A percentile compares a stretch with the other conserved stretches of the same genome.
These are phyloP conservation scores for Desmodus rotundus DNA, from an alignment of 2,113 vertebrate species.

Conservation along the genomic window DNA sequence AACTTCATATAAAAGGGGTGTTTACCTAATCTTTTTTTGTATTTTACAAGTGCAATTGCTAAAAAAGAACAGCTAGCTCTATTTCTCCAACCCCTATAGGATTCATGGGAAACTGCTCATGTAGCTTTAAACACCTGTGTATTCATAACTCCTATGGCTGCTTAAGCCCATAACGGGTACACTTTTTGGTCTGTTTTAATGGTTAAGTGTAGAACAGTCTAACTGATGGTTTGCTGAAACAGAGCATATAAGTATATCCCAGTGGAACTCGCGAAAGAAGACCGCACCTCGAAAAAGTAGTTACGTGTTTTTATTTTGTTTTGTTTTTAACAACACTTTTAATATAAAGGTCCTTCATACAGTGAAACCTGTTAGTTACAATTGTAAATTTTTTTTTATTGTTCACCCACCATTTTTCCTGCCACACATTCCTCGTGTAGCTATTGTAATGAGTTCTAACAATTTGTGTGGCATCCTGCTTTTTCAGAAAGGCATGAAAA, in stretches of 20 bases:
- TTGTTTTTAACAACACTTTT: neutral
- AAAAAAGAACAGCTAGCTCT: slow-evolving; percentile 41
- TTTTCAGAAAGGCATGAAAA: neutral
- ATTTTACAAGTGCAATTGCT: slow-evolving; percentile 72
- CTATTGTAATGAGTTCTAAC: neutral
- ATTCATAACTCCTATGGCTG: slow-evolving; percentile 57
- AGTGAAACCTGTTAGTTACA: neutral
- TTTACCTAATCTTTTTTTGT: slow-evolving; percentile 64
- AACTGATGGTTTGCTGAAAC: slow-evolving; percentile 42
- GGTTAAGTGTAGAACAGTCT: slow-evolving; percentile 26
- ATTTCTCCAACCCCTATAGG: slow-evolving; percentile 59
- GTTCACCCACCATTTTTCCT: neutral
- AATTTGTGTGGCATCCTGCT: neutral
- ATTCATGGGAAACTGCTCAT: slow-evolving; percentile 62
- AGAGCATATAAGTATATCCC: slow-evolving; percentile 44
- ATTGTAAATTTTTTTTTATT: neutral
- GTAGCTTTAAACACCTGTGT: slow-evolving; percentile 66
- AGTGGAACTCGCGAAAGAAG: neutral
- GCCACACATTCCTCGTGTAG: neutral
- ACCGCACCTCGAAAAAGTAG: neutral
- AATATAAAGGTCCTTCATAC: neutral
- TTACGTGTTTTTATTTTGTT: slow-evolving; percentile 3
- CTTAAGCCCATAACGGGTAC: neutral
- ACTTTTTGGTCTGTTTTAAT: slow-evolving; percentile 37
- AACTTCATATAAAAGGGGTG: slow-evolving; percentile 47